Base-by-base conservation (phyloP, 2,113 vertebrate species). In the Pituophis catenifer region DNA sequence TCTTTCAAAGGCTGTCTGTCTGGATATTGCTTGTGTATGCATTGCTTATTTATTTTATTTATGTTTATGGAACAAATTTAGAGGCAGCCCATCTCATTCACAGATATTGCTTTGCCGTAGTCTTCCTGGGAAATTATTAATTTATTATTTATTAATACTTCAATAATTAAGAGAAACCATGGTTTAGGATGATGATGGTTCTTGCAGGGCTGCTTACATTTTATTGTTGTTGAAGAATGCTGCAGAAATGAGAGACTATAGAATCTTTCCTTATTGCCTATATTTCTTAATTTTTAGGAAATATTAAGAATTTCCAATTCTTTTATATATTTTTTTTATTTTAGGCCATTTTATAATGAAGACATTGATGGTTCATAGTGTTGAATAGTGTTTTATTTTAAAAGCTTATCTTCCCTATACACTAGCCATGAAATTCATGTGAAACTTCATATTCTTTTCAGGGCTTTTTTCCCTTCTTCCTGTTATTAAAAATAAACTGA, bases 381-480 rank as follows among this genome's bases (percentile, higher is more conserved):
- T 81, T 93, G 92, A 91, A 89, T 92, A 91, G 50, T 90, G 89
- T 90, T 65, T n/a, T 52, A 93, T 81, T 97, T 96, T 97, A 95
- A 95, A 97, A 97, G 96, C 93, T 97, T 97, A 98, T 99, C 98
- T 99, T 98, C 98, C 98, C 98, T 97, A 97, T 96, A 97, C 96
- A 97, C 98, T 98, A 98, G 98, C 97, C 97, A 97, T 97, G 92
- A 96, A 95, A 95, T 96, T 96, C 96, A 94, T 92, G 87, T 65
- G 92, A 97, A 96, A 93, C 92, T 99, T 98, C 98, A 98, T 98
- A 98, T 98, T 97, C 97, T 97, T 97, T 97, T 98, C 97, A 97
- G 97, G 94, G 89, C 97, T 53, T 33, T 92, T 55, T 93, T 93
- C 95, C 92, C 97, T 98, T 97, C 33, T 81, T 81, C 70, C 70